phyloP scores from a whole-genome alignment of 2,113 vertebrate species.

The Epinephelus cyanopodus region DNA sequence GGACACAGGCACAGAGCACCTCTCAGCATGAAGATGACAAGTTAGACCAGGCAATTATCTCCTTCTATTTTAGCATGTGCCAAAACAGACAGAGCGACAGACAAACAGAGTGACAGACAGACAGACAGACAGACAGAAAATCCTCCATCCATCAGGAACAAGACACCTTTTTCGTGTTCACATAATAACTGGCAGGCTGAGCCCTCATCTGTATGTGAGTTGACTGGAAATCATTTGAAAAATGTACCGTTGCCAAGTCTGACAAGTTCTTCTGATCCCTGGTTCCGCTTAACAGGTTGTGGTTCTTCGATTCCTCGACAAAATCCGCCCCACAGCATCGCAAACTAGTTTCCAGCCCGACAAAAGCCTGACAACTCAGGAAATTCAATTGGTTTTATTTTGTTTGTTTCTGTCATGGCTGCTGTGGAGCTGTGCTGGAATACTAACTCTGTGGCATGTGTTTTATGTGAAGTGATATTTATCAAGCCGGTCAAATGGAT shows the following conservation, averaged over 20 bases:
- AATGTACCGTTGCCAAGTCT: conserved; percentile 65
- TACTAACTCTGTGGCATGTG: not conserved
- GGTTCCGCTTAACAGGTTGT: conserved; percentile 56
- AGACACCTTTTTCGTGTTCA: conserved; percentile 14
- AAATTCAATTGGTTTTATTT: conserved; percentile 45
- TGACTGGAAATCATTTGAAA: conserved; percentile 67
- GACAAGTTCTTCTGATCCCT: conserved; percentile 68
- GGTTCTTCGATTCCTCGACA: conserved; percentile 38
- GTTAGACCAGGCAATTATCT: conserved; percentile 55
- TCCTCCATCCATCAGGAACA: conserved; percentile 36
- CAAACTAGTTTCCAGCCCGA: conserved; percentile 43
- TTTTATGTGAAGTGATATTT: conserved; percentile 33
- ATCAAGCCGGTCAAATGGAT: conserved; percentile 44
- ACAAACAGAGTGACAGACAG: not conserved
- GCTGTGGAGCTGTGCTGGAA: conserved; percentile 1
- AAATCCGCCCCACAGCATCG: conserved; percentile 32
- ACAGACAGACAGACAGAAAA: conserved; percentile 20
- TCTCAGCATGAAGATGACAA: conserved; percentile 39
- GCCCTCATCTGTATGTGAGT: conserved; percentile 43
- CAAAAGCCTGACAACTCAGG: conserved; percentile 38
- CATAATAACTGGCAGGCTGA: conserved; percentile 42
- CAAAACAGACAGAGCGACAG: not conserved
- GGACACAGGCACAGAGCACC: conserved; percentile 25
- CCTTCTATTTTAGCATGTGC: conserved; percentile 32
- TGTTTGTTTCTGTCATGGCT: conserved; percentile 51